These are phyloP conservation scores for Gambelia wislizenii DNA, from an alignment of 2,797 vertebrate species.

Conservation along the genomic window DNA sequence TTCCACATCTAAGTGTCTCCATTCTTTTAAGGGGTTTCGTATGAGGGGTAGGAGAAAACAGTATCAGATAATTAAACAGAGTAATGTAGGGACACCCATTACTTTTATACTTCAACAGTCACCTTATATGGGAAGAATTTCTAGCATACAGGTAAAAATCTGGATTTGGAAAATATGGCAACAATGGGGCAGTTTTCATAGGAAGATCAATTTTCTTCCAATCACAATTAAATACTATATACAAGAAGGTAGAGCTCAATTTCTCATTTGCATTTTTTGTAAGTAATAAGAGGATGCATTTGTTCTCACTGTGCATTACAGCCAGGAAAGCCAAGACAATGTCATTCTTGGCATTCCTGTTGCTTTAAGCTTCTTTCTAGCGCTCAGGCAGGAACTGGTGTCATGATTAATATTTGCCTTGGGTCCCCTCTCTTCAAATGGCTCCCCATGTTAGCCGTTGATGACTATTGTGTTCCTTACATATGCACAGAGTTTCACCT, in stretches of 20 bases:
- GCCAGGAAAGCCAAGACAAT: neutral
- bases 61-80: neutral
- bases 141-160: neutral
- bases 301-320: neutral
- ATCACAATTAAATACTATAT: neutral
- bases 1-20: too few species aligned
- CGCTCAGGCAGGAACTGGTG: neutral
- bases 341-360: neutral
- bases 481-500: neutral
- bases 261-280: neutral
- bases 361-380: neutral
- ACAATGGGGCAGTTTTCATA: neutral
- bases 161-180: neutral
- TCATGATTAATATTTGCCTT: neutral
- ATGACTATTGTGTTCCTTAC: conserved; percentile 35
- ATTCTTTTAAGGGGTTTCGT: neutral
- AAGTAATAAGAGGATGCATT: neutral
- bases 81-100: neutral
- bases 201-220: neutral
- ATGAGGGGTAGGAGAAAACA: neutral
- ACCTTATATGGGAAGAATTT: neutral
- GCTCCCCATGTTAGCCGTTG: neutral
- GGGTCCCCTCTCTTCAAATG: conserved; percentile 15
- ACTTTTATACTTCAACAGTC: neutral
- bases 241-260: neutral